Conservation (phyloP, 2,888 invertebrate species). For the Piscicola geometra region DNA sequence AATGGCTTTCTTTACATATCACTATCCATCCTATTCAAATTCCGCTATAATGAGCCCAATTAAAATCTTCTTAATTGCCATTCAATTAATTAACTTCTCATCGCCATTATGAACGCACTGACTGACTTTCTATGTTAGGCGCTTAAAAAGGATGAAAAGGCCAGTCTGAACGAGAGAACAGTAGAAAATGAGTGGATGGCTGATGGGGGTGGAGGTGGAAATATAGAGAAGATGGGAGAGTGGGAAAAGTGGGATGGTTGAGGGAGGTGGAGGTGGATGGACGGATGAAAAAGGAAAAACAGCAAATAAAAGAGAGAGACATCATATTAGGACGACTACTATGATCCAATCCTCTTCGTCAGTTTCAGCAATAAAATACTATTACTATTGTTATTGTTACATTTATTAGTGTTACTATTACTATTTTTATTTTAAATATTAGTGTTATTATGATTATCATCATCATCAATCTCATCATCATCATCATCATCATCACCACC, state of each 20-base stretch:
- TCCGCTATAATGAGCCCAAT: no score
- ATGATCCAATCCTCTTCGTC: no score
- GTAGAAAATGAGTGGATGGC: no score
- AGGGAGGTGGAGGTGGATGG: background rate
- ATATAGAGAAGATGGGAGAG: slow-evolving; percentile 4
- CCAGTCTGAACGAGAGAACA: no score
- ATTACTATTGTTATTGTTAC: background rate
- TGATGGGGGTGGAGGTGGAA: no score
- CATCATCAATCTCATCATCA: slow-evolving; percentile 30
- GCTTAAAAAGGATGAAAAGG: no score
- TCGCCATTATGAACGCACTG: no score
- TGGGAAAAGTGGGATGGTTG: background rate
- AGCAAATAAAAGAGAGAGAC: background rate
- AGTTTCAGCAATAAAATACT: background rate
- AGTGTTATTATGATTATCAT: background rate
- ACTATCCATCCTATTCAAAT: no score
- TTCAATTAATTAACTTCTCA: no score
- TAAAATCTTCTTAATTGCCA: no score
- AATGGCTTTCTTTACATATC: background rate
- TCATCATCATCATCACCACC: slow-evolving; percentile 26
- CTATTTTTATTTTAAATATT: background rate
- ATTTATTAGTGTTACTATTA: background rate
- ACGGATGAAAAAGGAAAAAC: background rate
- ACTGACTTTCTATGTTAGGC: no score
- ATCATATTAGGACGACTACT: no score